These are phyloP conservation scores for Distichodus sexfasciatus DNA, from an alignment of 2,797 vertebrate species.

Conservation along the genomic window DNA sequence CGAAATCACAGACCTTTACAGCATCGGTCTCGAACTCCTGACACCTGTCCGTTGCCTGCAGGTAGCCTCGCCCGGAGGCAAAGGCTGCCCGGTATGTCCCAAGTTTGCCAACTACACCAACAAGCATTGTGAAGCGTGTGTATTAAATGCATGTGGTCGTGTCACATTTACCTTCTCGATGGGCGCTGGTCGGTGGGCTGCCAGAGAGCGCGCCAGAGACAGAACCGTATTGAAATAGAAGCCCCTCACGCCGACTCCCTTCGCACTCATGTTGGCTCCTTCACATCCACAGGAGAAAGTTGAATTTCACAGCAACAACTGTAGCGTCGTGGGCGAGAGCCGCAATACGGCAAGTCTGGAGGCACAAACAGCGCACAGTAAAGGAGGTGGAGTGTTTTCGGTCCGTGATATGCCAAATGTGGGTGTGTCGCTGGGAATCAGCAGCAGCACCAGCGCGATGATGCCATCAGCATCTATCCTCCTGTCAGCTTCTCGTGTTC, in stretches of 20 bases:
- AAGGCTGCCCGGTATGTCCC: no score
- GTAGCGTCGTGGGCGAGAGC: slow-evolving; percentile 30
- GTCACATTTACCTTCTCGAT: slow-evolving; percentile 81
- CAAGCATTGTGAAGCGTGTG: background rate
- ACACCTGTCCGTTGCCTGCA: no score
- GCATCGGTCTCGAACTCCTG: no score
- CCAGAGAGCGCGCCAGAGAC: slow-evolving; percentile 89
- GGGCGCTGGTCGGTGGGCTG: slow-evolving; percentile 85
- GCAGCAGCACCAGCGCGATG: background rate
- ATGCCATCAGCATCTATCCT: background rate
- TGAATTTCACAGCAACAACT: slow-evolving; percentile 13
- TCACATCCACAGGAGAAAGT: slow-evolving; percentile 47
- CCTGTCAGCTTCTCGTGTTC: background rate
- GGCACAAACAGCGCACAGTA: slow-evolving; percentile 60
- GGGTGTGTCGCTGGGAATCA: slow-evolving; percentile 18
- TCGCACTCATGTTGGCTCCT: slow-evolving; percentile 68
- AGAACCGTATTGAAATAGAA: slow-evolving; percentile 96
- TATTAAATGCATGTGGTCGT: background rate
- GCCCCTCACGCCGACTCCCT: slow-evolving; percentile 74
- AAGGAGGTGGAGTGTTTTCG: background rate
- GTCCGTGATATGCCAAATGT: background rate
- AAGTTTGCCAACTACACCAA: background rate
- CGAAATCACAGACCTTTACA: no score
- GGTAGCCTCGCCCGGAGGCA: no score
- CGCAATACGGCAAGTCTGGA: slow-evolving; percentile 65